Conservation (phyloP, 2,113 vertebrate genomes). For the Micronycteris hirsuta region DNA sequence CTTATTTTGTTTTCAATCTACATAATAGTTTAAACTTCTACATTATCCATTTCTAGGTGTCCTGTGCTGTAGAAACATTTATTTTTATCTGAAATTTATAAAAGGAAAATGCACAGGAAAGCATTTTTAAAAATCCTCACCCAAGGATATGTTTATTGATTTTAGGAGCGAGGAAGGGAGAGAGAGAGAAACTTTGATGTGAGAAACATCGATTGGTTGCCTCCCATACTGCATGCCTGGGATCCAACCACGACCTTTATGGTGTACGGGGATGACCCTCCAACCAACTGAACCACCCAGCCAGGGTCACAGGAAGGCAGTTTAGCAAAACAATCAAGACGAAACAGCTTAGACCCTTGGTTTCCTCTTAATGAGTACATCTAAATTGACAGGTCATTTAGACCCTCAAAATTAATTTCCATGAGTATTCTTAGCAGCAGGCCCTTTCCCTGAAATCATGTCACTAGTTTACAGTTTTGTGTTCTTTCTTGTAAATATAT, state of each 20-base stretch:
- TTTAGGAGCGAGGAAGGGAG: too few relatives aligned
- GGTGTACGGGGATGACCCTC: too few relatives aligned
- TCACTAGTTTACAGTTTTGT: background rate
- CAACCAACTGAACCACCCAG: too few relatives aligned
- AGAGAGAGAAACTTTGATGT: too few relatives aligned
- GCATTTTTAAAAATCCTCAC: background rate
- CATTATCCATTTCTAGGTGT: background rate
- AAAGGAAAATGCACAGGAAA: background rate
- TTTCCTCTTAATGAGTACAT: background rate
- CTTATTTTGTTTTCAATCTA: background rate
- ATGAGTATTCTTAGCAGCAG: background rate
- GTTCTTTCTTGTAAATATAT: background rate
- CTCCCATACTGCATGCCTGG: too few relatives aligned
- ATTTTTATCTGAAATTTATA: constrained; percentile 29
- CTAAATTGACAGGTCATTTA: background rate
- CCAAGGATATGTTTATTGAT: too few relatives aligned
- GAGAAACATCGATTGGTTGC: too few relatives aligned
- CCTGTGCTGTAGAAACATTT: background rate
- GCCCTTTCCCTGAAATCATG: background rate
- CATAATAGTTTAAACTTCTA: background rate
- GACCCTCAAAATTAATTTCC: background rate
- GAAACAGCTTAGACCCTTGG: background rate
- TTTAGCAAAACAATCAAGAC: background rate
- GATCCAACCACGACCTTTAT: too few relatives aligned
- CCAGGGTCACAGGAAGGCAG: too few relatives aligned